Evolutionary conservation across 1,140 invertebrate species (phyloP).

Genomic region (Apis cerana): DNA sequence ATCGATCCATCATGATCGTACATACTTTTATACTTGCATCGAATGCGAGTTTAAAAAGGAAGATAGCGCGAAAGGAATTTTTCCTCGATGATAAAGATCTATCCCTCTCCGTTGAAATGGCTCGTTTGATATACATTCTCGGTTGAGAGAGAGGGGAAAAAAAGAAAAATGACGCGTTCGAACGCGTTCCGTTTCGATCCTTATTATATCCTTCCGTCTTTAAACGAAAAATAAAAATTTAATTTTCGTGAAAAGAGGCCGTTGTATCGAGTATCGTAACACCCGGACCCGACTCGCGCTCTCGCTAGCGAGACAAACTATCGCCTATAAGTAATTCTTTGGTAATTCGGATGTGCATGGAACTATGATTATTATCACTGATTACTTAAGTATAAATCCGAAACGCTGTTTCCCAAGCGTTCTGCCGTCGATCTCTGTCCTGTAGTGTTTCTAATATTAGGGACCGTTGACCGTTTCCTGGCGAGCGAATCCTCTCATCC

Average conservation of each 20-base stretch:
- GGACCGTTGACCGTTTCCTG: neutral
- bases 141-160: too few species aligned
- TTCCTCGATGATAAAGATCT: neutral
- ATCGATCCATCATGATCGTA: neutral
- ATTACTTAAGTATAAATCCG: slow-evolving; percentile 66
- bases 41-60: neutral
- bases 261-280: too few species aligned
- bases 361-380: slow-evolving; percentile 78
- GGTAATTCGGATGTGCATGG: slow-evolving; percentile 79
- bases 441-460: neutral
- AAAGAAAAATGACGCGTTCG: too few species aligned
- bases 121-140: too few species aligned
- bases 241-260: neutral
- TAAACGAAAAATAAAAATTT: neutral
- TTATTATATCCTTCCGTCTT: too few species aligned
- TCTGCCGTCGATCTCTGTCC: too few species aligned
- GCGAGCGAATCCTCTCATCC: neutral
- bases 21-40: neutral
- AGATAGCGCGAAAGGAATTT: neutral
- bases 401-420: neutral
- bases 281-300: slow-evolving; percentile 33
- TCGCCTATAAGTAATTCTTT: slow-evolving; percentile 71
- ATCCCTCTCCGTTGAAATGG: too few species aligned
- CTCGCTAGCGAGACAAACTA: slow-evolving; percentile 64
- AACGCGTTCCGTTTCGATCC: too few species aligned